Percentiles rank a stretch among this genome's conserved stretches.
Conservation (phyloP, 1,140 invertebrate genomes). For the Potamilus streckersoni region DNA sequence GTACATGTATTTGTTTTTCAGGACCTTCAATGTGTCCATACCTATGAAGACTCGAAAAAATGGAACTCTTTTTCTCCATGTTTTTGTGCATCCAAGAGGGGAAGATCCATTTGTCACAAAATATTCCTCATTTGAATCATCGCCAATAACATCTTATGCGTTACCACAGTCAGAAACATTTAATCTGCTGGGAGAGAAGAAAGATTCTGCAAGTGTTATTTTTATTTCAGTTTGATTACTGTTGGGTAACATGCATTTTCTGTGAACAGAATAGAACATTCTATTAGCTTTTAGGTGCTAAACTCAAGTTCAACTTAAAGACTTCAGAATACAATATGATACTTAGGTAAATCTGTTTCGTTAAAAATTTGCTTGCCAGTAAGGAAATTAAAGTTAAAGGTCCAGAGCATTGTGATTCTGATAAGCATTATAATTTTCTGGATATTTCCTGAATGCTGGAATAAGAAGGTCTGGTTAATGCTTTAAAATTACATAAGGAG, state of each 20-base stretch:
- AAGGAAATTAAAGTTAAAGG: too few relatives aligned
- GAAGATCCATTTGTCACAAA: slow-evolving; percentile 42
- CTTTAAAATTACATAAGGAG: too few relatives aligned
- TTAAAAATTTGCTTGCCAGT: too few relatives aligned
- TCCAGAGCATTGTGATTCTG: too few relatives aligned
- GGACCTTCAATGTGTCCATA: slow-evolving; percentile 68
- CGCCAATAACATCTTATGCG: slow-evolving; percentile 77
- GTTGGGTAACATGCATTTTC: background rate
- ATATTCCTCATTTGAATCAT: slow-evolving; percentile 67
- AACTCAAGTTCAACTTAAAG: too few relatives aligned
- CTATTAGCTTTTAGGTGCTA: too few relatives aligned
- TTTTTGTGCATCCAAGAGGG: slow-evolving; percentile 55
- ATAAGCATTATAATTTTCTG: too few relatives aligned
- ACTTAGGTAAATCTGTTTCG: too few relatives aligned
- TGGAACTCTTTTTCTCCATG: slow-evolving; percentile 79
- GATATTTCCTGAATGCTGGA: too few relatives aligned
- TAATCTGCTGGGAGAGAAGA: slow-evolving; percentile 74
- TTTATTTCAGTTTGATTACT: slow-evolving; percentile 4
- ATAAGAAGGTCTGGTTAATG: too few relatives aligned
- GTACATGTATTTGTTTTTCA: slow-evolving; percentile 20
- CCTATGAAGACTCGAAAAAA: slow-evolving; percentile 80
- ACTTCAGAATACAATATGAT: too few relatives aligned
- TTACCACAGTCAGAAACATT: slow-evolving; percentile 81
- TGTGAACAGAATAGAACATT: background rate
- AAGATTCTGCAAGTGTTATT: background rate